Evolutionary conservation across 2,797 vertebrate genomes (phyloP), one percentile per base, ranked within the genome.

Genomic region (Enoplosus armatus): DNA sequence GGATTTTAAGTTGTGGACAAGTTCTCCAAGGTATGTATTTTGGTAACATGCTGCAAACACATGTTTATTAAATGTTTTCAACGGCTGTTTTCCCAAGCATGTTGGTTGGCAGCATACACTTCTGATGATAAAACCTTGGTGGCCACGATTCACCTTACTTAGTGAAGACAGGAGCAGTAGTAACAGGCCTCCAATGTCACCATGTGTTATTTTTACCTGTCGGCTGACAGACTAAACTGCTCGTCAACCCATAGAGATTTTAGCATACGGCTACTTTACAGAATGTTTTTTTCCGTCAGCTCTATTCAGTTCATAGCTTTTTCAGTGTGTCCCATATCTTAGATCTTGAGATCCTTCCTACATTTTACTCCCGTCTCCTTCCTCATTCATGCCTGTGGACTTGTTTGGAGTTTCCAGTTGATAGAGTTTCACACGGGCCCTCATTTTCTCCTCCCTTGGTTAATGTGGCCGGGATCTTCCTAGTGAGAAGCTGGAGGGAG

Each of bases 331-430:
- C 53, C 65, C 45, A 68, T 67, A 75, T 66, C 35, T 75, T 22
- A 60, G 35, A 83, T 68, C 61, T 63, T 51, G 29, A 59, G 47
- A 62, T 64, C 62, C 29, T 54, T 41, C 1, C 15, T 68, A 22
- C 33, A 24, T 41, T 27, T 20, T 61, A 29, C 41, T 20, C 26
- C 48, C 43, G 54, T 31, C 61, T 31, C 61, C 65, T n/a, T 22
- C 54, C 61, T 84, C 37, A 37, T 76, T 82, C 66, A 33, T 76
- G 43, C 51, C 63, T 67, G 47, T 72, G 48, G 76, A 81, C 80
- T 88, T 88, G 76, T 90, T 90, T 86, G 72, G 75, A 61, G 59
- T 83, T 88, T 88, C 83, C 71, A 77, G 67, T 77, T 85, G 90
- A 90, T 81, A 87, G 87, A 72, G 75, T 86, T 91, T 90, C 81